A percentile compares a stretch with the other conserved stretches of the same genome.
phyloP scores from a whole-genome alignment of 1,140 invertebrate genomes.

The Lepidurus apus region DNA sequence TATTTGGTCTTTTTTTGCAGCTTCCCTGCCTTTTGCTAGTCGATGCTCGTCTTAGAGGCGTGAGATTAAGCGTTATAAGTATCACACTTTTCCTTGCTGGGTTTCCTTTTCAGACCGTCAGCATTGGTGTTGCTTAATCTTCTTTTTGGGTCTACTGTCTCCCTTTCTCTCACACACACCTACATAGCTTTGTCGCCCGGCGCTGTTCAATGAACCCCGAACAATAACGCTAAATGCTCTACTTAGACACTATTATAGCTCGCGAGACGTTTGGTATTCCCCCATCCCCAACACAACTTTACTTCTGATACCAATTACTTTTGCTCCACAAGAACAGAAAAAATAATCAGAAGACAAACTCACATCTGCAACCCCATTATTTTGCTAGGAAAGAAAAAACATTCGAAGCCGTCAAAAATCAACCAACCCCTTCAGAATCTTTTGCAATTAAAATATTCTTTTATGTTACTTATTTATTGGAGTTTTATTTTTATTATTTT shows the following conservation, averaged over 20 bases:
- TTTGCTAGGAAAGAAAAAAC: too few relatives aligned
- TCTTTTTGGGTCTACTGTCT: not conserved
- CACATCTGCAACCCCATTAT: too few relatives aligned
- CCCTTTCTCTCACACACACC: not conserved
- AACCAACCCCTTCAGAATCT: too few relatives aligned
- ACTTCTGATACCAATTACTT: not conserved
- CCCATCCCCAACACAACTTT: not conserved
- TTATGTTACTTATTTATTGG: too few relatives aligned
- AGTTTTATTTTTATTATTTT: slow-evolving; percentile 30
- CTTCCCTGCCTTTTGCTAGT: slow-evolving; percentile 13
- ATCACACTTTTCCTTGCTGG: slow-evolving; percentile 11
- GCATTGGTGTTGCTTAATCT: not conserved
- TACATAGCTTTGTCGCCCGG: slow-evolving; percentile 1
- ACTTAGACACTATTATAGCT: slow-evolving; percentile 11
- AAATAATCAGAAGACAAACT: too few relatives aligned
- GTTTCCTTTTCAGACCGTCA: not conserved
- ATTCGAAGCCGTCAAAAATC: too few relatives aligned
- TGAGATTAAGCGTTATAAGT: slow-evolving; percentile 16
- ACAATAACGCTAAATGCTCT: slow-evolving; percentile 9
- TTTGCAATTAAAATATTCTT: too few relatives aligned
- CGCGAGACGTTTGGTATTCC: not conserved
- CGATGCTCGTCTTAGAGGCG: slow-evolving; percentile 12
- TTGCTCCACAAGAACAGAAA: too few relatives aligned
- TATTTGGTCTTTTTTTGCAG: not conserved
- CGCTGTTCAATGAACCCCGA: slow-evolving; percentile 12